phyloP scores from a whole-genome alignment of 2,797 vertebrate species.

The Numenius phaeopus region DNA sequence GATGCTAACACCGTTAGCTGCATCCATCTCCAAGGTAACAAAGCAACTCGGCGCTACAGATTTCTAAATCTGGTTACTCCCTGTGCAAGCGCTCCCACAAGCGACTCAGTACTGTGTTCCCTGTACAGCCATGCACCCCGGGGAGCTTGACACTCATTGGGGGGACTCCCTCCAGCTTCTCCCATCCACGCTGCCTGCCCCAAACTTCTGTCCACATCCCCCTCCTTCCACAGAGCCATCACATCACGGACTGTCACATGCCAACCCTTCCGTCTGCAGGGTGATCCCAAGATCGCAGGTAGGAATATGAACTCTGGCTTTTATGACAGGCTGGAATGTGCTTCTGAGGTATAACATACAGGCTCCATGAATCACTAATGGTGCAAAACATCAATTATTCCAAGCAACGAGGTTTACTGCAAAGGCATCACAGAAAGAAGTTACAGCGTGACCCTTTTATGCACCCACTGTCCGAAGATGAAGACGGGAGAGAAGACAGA shows the following conservation, averaged over 20 bases:
- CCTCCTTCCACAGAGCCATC: not conserved
- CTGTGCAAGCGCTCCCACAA: not conserved
- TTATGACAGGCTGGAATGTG: fast-evolving
- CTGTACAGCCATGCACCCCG: fast-evolving
- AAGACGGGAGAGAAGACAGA: fast-evolving
- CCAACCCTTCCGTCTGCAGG: not conserved
- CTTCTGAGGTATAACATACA: not conserved
- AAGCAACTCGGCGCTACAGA: slow-evolving; percentile 1
- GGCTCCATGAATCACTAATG: not conserved
- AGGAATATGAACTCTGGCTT: fast-evolving
- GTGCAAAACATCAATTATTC: not conserved
- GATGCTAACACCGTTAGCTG: not conserved
- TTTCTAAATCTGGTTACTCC: slow-evolving; percentile 37
- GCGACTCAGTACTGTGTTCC: fast-evolving
- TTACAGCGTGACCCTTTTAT: fast-evolving
- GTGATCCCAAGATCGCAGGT: fast-evolving
- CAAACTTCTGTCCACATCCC: not conserved
- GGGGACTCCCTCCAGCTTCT: not conserved
- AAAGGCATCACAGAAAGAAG: not conserved
- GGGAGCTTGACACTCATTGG: fast-evolving
- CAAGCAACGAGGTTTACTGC: not conserved
- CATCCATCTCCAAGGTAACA: slow-evolving; percentile 69
- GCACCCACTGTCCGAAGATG: not conserved
- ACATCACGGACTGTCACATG: fast-evolving
- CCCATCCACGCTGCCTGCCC: not conserved